These are phyloP conservation scores for Butorides virescens DNA, from an alignment of 2,113 vertebrate species.

Conservation along the genomic window DNA sequence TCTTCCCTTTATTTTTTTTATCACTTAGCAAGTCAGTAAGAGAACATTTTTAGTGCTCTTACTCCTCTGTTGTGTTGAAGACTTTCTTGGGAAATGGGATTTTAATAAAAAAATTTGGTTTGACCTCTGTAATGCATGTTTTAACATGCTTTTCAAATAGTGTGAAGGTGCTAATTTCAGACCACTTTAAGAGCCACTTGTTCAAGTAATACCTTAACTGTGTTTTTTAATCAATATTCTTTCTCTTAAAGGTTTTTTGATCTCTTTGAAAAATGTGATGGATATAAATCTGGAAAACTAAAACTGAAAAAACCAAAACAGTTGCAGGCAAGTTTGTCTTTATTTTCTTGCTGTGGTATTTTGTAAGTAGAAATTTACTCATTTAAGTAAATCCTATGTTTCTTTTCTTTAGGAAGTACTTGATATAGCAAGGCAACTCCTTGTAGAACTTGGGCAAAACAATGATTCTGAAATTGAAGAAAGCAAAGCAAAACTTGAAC, in stretches of 20 bases:
- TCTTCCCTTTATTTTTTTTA: neutral
- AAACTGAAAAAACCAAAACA: constrained; percentile 91
- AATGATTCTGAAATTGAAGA: constrained; percentile 92
- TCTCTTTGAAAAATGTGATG: constrained; percentile 90
- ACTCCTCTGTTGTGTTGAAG: neutral
- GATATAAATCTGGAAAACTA: constrained; percentile 88
- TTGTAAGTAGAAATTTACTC: neutral
- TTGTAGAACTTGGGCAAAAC: constrained; percentile 87
- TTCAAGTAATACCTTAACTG: neutral
- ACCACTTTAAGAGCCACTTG: neutral
- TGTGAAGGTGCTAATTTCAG: neutral
- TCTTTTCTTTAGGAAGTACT: constrained; percentile 80
- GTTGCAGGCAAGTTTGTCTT: constrained; percentile 77
- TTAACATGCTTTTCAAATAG: neutral
- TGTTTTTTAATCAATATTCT: neutral
- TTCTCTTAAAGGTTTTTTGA: constrained; percentile 85
- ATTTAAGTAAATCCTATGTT: neutral
- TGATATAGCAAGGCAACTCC: constrained; percentile 87
- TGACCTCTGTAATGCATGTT: neutral
- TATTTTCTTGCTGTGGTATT: neutral
- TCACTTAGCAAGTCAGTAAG: neutral
- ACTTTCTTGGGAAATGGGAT: neutral
- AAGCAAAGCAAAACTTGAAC: constrained; percentile 91
- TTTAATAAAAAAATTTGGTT: neutral
- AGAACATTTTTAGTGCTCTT: neutral